A percentile compares a stretch with the other conserved stretches of the same genome.
phyloP scores from a whole-genome alignment of 2,888 invertebrate species.

The Ephialtes manifestator region DNA sequence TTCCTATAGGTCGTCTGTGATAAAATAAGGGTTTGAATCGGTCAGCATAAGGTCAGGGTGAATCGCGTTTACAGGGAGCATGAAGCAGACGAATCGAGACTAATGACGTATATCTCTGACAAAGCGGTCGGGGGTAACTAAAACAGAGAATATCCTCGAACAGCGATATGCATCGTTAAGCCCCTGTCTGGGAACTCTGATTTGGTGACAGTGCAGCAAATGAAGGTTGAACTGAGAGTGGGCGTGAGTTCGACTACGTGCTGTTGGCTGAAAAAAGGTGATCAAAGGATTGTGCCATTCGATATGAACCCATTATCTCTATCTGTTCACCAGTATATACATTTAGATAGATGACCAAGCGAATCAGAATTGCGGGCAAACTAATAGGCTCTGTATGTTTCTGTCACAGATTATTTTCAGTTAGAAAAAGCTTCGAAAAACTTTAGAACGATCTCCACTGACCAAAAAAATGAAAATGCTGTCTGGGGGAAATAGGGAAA shows the following conservation, averaged over 20 bases:
- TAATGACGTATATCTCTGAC: not conserved
- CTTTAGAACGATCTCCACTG: not conserved
- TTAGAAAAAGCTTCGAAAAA: not conserved
- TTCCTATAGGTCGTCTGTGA: too few species aligned
- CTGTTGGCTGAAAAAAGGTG: constrained; percentile 52
- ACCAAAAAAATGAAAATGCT: too few species aligned
- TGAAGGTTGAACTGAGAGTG: constrained; percentile 21
- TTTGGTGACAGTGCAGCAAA: constrained; percentile 58
- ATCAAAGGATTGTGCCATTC: constrained; percentile 65
- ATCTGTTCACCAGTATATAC: constrained; percentile 23
- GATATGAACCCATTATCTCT: constrained; percentile 64
- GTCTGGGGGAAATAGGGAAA: too few species aligned
- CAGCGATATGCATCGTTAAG: constrained; percentile 27
- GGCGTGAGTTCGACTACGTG: constrained; percentile 39
- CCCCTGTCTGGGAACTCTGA: constrained; percentile 38
- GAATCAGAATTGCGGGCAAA: not conserved
- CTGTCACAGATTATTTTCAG: not conserved
- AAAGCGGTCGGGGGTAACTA: not conserved
- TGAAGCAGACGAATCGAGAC: not conserved
- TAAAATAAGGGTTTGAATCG: too few species aligned
- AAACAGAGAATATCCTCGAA: constrained; percentile 12
- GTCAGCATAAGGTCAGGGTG: too few species aligned
- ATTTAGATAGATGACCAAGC: constrained; percentile 10
- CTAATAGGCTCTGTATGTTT: not conserved
- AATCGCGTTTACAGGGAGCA: not conserved